phyloP scores from a whole-genome alignment of 2,113 vertebrate species.

The Cyprinus carpio region DNA sequence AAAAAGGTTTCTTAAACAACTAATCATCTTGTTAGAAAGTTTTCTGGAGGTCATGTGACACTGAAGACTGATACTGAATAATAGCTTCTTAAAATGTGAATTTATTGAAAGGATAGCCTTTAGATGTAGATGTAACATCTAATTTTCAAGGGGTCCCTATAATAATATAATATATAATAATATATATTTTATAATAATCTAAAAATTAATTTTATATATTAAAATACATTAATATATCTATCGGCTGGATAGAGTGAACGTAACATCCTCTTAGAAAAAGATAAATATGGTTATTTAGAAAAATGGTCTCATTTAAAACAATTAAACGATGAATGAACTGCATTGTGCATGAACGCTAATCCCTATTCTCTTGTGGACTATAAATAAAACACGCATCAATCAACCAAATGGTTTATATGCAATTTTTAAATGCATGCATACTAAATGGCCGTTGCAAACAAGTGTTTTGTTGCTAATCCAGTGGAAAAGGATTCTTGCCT shows the following conservation, averaged over 20 bases:
- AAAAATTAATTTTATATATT: too few relatives aligned
- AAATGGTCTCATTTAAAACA: conserved; percentile 9
- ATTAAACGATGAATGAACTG: neutral
- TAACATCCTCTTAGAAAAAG: neutral
- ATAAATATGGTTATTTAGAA: neutral
- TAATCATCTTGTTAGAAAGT: neutral
- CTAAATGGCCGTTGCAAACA: neutral
- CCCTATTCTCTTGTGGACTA: neutral
- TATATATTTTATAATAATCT: too few relatives aligned
- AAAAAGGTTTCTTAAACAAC: neutral
- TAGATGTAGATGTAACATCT: too few relatives aligned
- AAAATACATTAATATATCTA: neutral
- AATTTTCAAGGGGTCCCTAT: too few relatives aligned
- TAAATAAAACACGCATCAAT: neutral
- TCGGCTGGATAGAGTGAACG: neutral
- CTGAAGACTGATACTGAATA: neutral
- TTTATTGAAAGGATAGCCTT: too few relatives aligned
- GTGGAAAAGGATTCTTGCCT: conserved; percentile 16
- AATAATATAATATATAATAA: too few relatives aligned
- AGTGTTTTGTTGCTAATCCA: conserved; percentile 6
- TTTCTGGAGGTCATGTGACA: neutral
- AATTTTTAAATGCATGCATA: neutral
- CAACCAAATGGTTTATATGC: neutral
- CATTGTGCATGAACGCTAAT: conserved; percentile 7
- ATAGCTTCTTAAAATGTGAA: neutral